Percentiles rank a stretch among this genome's conserved stretches.
Conservation (phyloP, 2,797 vertebrate species). For the Otolemur crassicaudatus region DNA sequence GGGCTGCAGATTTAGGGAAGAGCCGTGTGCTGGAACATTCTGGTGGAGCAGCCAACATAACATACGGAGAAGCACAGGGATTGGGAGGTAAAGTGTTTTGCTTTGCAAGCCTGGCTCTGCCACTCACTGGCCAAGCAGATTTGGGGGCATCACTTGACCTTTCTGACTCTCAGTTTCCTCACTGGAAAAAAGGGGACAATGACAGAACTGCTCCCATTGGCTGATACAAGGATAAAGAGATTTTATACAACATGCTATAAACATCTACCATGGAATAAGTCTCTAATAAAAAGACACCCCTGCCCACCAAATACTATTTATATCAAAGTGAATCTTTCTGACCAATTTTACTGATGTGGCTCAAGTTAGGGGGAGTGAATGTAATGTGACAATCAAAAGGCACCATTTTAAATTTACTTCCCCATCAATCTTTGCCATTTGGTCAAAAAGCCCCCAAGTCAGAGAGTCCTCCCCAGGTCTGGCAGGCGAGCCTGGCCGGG, state of each 20-base stretch:
- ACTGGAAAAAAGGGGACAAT: not conserved
- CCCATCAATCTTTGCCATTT: not conserved
- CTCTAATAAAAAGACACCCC: not conserved
- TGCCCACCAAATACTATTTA: not conserved
- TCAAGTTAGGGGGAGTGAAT: not conserved
- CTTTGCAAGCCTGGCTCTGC: not conserved
- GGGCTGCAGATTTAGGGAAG: not conserved
- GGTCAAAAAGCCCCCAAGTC: not conserved
- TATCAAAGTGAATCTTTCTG: not conserved
- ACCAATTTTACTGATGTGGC: not conserved
- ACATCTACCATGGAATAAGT: rapidly evolving
- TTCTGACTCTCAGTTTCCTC: not conserved
- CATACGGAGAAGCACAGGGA: not conserved
- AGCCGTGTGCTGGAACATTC: not conserved
- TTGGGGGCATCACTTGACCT: not conserved
- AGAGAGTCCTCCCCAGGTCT: not conserved
- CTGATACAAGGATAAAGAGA: not conserved
- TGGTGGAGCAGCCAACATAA: rapidly evolving
- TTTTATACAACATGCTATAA: not conserved
- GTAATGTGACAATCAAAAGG: not conserved
- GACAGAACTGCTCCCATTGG: not conserved
- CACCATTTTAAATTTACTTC: not conserved
- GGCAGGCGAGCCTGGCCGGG: not conserved
- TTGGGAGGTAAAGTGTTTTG: not conserved
- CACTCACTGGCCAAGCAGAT: not conserved